Evolutionary conservation across 2,113 vertebrate species (phyloP), one percentile per base, ranked within the genome.

Genomic region (Hippoglossus stenolepis): DNA sequence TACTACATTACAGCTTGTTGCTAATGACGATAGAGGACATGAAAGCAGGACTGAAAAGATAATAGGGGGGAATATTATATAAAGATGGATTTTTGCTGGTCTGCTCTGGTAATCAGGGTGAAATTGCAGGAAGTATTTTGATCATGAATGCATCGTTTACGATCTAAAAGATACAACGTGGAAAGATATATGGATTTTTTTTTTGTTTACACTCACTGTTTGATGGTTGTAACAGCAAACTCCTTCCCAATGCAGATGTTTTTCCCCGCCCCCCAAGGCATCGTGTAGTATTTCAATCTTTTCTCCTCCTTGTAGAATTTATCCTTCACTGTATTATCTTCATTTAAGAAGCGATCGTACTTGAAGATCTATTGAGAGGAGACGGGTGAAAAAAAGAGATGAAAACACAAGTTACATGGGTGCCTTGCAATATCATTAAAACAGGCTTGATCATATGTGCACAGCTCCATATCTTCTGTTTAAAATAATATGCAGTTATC

Each of bases 231-330:
- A 64, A 84, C n/a, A 10, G 95, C 96, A 0, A 91, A 91, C 0
- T 60, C 80, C 51, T 86, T 93, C 49, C 95, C 96, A 4, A 93
- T 83, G 14, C 93, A 93, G 3, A 87, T 71, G 24, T 95, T 96
- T 9, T 9, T 80, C 15, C 95, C 96, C 0, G 93, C 95, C 0
- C 96, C 96, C 95, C 95, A 96, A 0, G 91, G 96, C 95, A 96
- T 65, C 49, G 54, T 95, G 88, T 86, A 91, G 71, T 93, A 88
- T 78, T 95, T 95, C 71, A 97, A 73, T 54, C 67, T 89, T 62
- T 84, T 83, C 2, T 94, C 94, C 1, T 84, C 69, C 86, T 96
- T 96, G 87, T 93, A 95, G 82, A 96, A 96, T n/a, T 79, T 85
- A 15, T 70, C 93, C 90, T 94, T 95, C 83, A 91, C 60, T 0